A percentile compares a stretch with the other conserved stretches of the same genome.
These are phyloP conservation scores for Trichosurus vulpecula DNA, from an alignment of 2,797 vertebrate genomes.

Conservation along the genomic window DNA sequence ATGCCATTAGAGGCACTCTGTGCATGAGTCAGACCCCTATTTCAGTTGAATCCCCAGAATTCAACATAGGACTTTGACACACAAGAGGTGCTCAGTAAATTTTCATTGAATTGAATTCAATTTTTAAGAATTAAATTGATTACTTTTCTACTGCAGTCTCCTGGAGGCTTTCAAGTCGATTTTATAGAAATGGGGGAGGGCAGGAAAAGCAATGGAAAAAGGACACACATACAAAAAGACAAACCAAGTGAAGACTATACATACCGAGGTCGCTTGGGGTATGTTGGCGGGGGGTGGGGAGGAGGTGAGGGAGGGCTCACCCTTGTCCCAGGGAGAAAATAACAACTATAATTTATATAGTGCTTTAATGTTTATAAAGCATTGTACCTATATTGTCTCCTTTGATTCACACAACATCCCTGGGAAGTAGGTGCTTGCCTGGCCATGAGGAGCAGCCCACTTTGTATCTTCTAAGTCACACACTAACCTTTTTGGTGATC, in stretches of 20 bases:
- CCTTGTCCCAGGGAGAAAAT: neutral
- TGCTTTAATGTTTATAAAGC: neutral
- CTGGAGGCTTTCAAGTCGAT: no score
- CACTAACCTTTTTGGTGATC: neutral
- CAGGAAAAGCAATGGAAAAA: neutral
- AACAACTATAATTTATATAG: neutral
- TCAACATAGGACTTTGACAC: neutral
- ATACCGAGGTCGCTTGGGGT: neutral
- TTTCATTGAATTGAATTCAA: neutral
- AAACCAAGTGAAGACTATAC: neutral
- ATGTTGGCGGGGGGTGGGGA: no score
- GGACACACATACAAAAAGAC: neutral
- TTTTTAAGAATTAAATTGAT: neutral
- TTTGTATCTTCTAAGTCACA: neutral
- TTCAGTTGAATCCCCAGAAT: neutral
- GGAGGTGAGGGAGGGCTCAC: neutral
- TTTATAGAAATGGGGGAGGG: neutral
- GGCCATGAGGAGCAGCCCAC: neutral
- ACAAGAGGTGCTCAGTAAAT: neutral
- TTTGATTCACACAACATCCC: neutral
- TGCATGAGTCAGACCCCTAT: neutral
- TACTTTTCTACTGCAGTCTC: no score
- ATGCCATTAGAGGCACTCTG: neutral
- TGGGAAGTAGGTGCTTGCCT: neutral
- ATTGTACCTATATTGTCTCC: neutral